Conservation (phyloP, 2,797 vertebrate genomes). For the Notolabrus celidotus region DNA sequence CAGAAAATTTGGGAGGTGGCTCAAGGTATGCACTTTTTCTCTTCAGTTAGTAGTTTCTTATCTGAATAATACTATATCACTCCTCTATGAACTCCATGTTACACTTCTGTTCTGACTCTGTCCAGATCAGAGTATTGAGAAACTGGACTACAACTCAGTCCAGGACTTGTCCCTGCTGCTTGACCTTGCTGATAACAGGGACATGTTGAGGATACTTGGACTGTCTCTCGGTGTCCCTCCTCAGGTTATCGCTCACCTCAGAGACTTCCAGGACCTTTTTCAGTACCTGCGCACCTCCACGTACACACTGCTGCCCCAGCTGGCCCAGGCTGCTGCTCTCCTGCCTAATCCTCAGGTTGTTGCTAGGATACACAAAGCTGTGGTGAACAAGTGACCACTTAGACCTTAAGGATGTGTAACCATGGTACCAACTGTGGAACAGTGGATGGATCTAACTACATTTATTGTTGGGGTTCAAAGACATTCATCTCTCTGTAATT, state of each 20-base stretch:
- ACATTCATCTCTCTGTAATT: neutral
- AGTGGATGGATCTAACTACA: neutral
- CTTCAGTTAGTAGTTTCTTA: neutral
- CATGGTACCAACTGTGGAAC: constrained; percentile 36
- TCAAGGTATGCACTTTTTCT: constrained; percentile 40
- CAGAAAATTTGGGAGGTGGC: constrained; percentile 71
- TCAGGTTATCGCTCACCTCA: constrained; percentile 64
- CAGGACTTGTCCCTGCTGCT: constrained; percentile 77
- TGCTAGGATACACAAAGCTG: constrained; percentile 70
- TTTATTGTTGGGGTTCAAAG: neutral
- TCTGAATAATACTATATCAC: neutral
- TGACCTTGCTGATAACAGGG: constrained; percentile 47
- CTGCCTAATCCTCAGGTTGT: constrained; percentile 67
- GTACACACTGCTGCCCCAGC: constrained; percentile 73
- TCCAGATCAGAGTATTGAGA: constrained; percentile 70
- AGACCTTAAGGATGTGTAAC: constrained; percentile 34
- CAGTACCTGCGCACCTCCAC: constrained; percentile 77
- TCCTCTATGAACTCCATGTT: neutral
- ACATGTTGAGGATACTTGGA: constrained; percentile 54
- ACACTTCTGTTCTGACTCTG: constrained; percentile 6
- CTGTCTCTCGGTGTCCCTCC: constrained; percentile 67
- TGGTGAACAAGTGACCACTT: constrained; percentile 57
- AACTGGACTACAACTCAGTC: constrained; percentile 72
- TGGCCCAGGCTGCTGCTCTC: constrained; percentile 70
- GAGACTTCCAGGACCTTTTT: constrained; percentile 76